These are phyloP conservation scores for Lepeophtheirus salmonis DNA, from an alignment of 1,140 invertebrate genomes.

Conservation along the genomic window DNA sequence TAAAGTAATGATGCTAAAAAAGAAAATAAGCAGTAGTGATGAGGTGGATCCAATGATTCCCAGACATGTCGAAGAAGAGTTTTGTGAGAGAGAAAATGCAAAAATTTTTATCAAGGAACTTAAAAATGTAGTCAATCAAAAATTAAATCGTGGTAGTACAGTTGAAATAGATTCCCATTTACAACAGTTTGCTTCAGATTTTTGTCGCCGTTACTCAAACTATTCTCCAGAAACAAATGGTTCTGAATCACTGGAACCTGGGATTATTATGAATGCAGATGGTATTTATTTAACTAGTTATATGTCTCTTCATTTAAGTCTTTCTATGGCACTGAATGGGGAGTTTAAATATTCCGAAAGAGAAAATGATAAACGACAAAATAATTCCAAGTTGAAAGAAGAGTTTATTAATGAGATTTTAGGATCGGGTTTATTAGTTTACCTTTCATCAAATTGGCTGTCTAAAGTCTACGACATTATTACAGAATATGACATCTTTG, in stretches of 20 bases:
- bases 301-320: slow-evolving; percentile 54
- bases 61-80: not conserved
- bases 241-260: slow-evolving; percentile 18
- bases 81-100: slow-evolving; percentile 1
- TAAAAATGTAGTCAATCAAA: not conserved
- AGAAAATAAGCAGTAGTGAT: not conserved
- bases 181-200: not conserved
- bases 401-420: slow-evolving; percentile 78
- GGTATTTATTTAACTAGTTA: slow-evolving; percentile 79
- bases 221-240: not conserved
- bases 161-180: not conserved
- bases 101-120: not conserved
- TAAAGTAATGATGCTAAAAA: not conserved
- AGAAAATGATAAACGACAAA: slow-evolving; percentile 3
- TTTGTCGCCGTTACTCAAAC: not conserved
- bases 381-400: slow-evolving; percentile 34
- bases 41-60: not conserved
- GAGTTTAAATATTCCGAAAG: slow-evolving; percentile 45
- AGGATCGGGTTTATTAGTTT: slow-evolving; percentile 69
- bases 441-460: slow-evolving; percentile 73
- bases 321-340: slow-evolving; percentile 51
- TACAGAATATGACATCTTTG: slow-evolving; percentile 43
- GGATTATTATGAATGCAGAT: slow-evolving; percentile 77
- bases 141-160: not conserved
- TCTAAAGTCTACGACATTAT: slow-evolving; percentile 73